A percentile compares a stretch with the other conserved stretches of the same genome.
Conservation (phyloP, 2,888 invertebrate genomes). For the Cynaeus angustus region DNA sequence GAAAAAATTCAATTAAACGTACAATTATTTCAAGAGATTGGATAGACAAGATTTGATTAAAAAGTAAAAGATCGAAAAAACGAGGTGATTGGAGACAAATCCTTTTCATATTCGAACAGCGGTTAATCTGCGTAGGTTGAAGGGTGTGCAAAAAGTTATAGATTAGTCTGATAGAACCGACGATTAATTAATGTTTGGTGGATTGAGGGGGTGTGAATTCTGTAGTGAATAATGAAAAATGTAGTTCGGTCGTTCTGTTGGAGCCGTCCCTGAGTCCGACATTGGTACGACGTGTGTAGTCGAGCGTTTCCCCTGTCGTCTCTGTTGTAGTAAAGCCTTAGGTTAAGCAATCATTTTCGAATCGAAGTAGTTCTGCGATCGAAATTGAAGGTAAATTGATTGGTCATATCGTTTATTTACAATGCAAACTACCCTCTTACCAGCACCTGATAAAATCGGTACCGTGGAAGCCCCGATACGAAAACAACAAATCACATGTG, state of each 20-base stretch:
- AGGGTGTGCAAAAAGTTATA: conserved; percentile 13
- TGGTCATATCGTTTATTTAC: conserved; percentile 55
- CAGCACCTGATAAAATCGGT: conserved; percentile 50
- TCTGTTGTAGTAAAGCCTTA: conserved; percentile 49
- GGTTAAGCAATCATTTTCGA: conserved; percentile 54
- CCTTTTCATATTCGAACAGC: not conserved
- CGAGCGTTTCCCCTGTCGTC: conserved; percentile 54
- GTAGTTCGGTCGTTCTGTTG: conserved; percentile 26
- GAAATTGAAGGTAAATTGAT: conserved; percentile 50
- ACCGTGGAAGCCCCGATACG: conserved; percentile 49
- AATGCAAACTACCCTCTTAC: conserved; percentile 53
- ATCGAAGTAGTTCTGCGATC: conserved; percentile 53
- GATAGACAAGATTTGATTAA: no score
- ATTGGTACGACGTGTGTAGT: conserved; percentile 55
- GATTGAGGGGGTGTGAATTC: not conserved
- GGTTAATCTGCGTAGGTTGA: conserved; percentile 19
- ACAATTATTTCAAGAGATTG: no score
- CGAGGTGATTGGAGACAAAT: no score
- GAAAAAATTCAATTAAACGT: no score
- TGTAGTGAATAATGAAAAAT: not conserved
- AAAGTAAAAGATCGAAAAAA: no score
- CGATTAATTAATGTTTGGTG: conserved; percentile 14
- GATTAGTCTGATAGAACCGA: conserved; percentile 3
- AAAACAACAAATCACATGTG: conserved; percentile 54
- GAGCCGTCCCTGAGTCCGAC: conserved; percentile 47